A percentile compares a stretch with the other conserved stretches of the same genome.
phyloP scores from a whole-genome alignment of 2,113 vertebrate genomes.

The Caracal caracal region DNA sequence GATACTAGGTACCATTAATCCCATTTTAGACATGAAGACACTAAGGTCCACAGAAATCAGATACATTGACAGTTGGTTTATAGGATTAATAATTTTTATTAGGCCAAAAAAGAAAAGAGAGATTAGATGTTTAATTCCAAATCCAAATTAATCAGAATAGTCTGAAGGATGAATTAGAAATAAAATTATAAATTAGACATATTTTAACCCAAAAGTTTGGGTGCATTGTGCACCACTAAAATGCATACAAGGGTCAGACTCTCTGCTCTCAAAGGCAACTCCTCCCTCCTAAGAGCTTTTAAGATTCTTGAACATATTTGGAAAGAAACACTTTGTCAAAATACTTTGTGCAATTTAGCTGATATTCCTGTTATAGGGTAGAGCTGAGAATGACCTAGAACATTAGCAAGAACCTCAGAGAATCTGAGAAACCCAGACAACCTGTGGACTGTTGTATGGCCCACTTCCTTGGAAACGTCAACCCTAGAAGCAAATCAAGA shows the following conservation, averaged over 20 bases:
- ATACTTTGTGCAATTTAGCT: neutral
- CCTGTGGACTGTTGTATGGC: neutral
- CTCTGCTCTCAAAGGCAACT: neutral
- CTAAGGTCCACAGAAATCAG: neutral
- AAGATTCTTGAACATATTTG: neutral
- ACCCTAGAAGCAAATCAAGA: neutral
- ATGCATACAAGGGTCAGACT: neutral
- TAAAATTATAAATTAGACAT: neutral
- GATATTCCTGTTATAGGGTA: neutral
- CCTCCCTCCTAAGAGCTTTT: neutral
- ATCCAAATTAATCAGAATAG: neutral
- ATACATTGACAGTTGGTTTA: neutral
- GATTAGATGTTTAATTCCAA: constrained; percentile 11
- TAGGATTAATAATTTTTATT: neutral
- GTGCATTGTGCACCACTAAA: neutral
- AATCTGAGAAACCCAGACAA: neutral
- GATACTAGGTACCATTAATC: neutral
- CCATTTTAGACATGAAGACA: constrained; percentile 18
- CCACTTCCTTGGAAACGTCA: neutral
- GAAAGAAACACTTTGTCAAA: neutral
- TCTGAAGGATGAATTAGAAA: neutral
- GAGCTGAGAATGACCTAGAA: neutral
- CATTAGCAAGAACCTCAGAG: neutral
- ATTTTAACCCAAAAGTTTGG: neutral
- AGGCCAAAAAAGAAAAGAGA: neutral